Conservation (phyloP, 2,888 invertebrate species). For the Heliconius sara region DNA sequence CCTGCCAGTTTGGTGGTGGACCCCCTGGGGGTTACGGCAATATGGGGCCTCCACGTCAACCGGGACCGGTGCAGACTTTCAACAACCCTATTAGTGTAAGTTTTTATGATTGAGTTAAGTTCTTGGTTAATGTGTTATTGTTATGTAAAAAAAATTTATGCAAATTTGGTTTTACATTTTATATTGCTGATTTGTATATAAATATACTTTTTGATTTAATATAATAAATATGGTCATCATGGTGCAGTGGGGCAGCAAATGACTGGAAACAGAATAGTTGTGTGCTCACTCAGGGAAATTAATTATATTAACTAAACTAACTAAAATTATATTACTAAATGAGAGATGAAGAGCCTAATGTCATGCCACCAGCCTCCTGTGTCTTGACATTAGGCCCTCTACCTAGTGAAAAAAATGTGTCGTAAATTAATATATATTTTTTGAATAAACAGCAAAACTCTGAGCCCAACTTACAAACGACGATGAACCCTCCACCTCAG, state of each 20-base stretch:
- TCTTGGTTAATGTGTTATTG: not conserved
- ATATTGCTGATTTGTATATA: too few species aligned
- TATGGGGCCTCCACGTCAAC: constrained; percentile 39
- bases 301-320: too few species aligned
- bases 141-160: too few species aligned
- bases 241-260: too few species aligned
- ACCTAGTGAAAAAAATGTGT: not conserved
- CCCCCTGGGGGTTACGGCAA: constrained; percentile 42
- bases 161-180: too few species aligned
- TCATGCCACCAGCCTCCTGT: too few species aligned
- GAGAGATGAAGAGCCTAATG: too few species aligned
- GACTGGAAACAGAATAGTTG: too few species aligned
- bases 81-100: constrained; percentile 39
- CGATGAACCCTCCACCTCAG: not conserved
- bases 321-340: too few species aligned
- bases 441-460: constrained; percentile 7
- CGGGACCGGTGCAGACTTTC: constrained; percentile 26
- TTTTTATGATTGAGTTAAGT: constrained; percentile 1
- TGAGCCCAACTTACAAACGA: not conserved
- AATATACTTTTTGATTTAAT: too few species aligned
- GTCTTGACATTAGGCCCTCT: not conserved
- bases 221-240: too few species aligned
- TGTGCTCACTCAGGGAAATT: too few species aligned
- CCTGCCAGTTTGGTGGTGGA: constrained; percentile 58
- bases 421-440: not conserved